Evolutionary conservation across 2,113 vertebrate species (phyloP), one percentile per base, ranked within the genome.

Genomic region (Calyptommatus sinebrachiatus): DNA sequence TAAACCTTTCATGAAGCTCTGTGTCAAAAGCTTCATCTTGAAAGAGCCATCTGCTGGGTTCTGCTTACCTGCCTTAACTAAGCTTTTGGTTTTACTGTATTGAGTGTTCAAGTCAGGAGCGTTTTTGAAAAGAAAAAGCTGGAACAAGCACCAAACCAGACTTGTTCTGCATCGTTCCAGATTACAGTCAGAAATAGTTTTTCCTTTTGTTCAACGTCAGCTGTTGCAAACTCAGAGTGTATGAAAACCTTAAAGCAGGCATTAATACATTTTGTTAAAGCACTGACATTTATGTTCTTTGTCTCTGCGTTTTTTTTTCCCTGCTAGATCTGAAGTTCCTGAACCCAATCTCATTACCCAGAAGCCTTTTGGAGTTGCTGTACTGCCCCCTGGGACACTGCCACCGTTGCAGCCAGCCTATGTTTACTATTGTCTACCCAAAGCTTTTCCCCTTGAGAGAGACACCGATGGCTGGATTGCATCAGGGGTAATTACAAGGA

Each of bases 391-490:
- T 99, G 89, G 98, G 98, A 73, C 98, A 99, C 89, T 99, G 98
- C 88, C 97, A 99, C 90, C 97, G 96, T 60, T 99, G 98, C 87
- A 97, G 97, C 83, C 97, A 98, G 91, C 95, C 97, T 85, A 99
- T 99, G 97, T 99, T 99, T 94, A 99, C 97, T 79, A 97, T 97
- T 80, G 95, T 98, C 93, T 99, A 97, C 92, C 98, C 98, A 85
- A 99, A 99, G 92, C 95, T 97, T 77, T 98, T 98, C 86, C 97
- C 97, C 73, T 93, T 99, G 88, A 96, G 96, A 83, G 96, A 98
- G 92, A 99, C 98, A 0, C 96, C 95, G 2, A 96, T 99, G 95
- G 98, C 97, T 45, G 97, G 95, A 84, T 96, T 99, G 71, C 97
- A 99, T 90, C 96, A 96, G 93, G 97, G 98, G 98, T 98, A 94